Evolutionary conservation across 2,888 invertebrate species (phyloP).

Genomic region (Drosophila suboccidentalis): DNA sequence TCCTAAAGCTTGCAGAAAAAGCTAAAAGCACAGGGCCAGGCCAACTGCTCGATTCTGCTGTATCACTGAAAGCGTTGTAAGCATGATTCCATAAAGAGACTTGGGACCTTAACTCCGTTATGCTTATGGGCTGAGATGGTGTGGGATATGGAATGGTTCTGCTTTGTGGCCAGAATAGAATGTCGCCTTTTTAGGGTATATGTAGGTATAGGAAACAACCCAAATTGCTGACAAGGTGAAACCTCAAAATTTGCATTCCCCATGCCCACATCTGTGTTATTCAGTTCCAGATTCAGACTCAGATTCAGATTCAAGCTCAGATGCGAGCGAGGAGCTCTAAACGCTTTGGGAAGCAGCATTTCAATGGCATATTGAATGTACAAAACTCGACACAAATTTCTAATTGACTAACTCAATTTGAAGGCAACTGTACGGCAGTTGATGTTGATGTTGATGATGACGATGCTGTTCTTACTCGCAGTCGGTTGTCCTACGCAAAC

Average conservation of each 20-base stretch:
- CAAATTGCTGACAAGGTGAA: constrained; percentile 43
- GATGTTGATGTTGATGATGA: constrained; percentile 40
- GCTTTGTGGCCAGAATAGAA: constrained; percentile 47
- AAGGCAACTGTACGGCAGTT: constrained; percentile 31
- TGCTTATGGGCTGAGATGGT: constrained; percentile 30
- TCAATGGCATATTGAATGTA: constrained; percentile 64
- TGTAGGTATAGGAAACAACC: not conserved
- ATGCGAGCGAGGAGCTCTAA: constrained; percentile 11
- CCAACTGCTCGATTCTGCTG: constrained; percentile 57
- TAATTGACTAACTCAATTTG: constrained; percentile 80
- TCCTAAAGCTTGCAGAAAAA: constrained; percentile 35
- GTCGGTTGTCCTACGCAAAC: constrained; percentile 28
- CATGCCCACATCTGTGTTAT: constrained; percentile 20
- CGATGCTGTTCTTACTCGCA: constrained; percentile 30
- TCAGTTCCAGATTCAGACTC: not conserved
- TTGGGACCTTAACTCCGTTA: constrained; percentile 31
- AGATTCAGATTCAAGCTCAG: not conserved
- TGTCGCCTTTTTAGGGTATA: constrained; percentile 27
- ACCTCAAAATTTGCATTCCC: constrained; percentile 56
- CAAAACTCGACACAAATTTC: constrained; percentile 63
- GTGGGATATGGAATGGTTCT: constrained; percentile 1
- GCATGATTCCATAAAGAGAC: constrained; percentile 49
- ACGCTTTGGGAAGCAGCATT: constrained; percentile 36
- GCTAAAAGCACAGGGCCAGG: constrained; percentile 41
- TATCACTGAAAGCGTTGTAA: constrained; percentile 63